A percentile compares a stretch with the other conserved stretches of the same genome.
Evolutionary conservation across 1,140 invertebrate species (phyloP).

Genomic region (Trinorchestia longiramus): DNA sequence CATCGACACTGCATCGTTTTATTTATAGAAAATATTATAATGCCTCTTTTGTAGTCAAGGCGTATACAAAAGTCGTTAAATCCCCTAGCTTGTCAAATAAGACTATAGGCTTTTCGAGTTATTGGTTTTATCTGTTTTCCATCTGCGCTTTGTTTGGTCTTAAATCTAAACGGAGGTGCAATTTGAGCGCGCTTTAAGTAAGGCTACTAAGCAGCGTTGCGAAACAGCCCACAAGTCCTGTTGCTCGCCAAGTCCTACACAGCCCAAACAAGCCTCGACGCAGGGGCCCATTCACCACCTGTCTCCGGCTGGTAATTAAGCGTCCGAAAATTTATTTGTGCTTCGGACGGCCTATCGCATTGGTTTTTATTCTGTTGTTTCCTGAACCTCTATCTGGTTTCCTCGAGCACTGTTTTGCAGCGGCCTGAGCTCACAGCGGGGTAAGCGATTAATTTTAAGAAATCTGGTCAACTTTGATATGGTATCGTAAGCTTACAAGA

Average conservation of each 20-base stretch:
- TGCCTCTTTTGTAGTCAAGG: background rate
- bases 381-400: background rate
- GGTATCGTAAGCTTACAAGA: background rate
- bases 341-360: background rate
- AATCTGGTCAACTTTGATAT: background rate
- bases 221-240: background rate
- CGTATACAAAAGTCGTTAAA: background rate
- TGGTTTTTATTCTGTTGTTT: background rate
- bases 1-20: background rate
- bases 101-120: background rate
- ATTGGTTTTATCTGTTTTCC: background rate
- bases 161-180: constrained; percentile 10
- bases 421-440: background rate
- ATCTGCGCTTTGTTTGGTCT: background rate
- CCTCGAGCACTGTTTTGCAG: background rate
- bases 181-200: background rate
- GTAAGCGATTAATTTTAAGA: background rate
- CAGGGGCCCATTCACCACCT: constrained; percentile 27
- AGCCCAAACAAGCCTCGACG: background rate
- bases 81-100: background rate
- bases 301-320: constrained; percentile 1
- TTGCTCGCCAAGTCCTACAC: background rate
- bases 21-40: background rate
- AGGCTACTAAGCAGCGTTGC: background rate
- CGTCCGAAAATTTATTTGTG: background rate